phyloP scores from a whole-genome alignment of 1,140 invertebrate species.

The Pollicipes pollicipes region DNA sequence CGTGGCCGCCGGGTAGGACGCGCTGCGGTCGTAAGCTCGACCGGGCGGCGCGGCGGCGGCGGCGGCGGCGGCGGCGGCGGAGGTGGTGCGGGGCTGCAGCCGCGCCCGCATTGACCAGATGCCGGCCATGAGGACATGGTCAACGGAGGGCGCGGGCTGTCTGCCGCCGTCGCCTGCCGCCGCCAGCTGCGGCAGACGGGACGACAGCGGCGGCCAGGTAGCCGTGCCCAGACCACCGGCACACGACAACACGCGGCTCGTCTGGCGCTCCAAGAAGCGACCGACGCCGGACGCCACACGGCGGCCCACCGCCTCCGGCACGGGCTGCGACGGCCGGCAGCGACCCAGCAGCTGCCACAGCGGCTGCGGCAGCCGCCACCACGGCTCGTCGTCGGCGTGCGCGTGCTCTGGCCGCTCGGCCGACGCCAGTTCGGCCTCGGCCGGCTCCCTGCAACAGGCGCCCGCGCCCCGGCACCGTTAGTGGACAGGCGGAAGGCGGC shows the following conservation, averaged over 20 bases:
- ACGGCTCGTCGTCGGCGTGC: too few species aligned
- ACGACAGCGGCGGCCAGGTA: not conserved
- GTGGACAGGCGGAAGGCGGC: not conserved
- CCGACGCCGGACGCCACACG: not conserved
- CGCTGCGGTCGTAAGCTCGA: slow-evolving; percentile 28
- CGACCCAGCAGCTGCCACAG: not conserved
- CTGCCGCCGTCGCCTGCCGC: too few species aligned
- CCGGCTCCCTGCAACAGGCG: not conserved
- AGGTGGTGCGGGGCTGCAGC: not conserved
- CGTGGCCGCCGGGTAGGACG: slow-evolving; percentile 26
- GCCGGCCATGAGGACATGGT: not conserved
- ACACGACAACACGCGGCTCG: not conserved
- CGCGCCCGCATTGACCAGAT: not conserved
- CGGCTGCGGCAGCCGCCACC: not conserved
- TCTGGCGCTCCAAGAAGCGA: not conserved
- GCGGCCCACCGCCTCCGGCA: not conserved
- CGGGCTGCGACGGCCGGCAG: not conserved
- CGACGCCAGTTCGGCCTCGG: too few species aligned
- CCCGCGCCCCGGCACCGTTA: not conserved
- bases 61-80: too few species aligned
- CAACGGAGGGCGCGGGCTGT: not conserved
- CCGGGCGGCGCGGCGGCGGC: slow-evolving; percentile 15
- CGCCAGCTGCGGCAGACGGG: not conserved
- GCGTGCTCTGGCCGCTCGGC: too few species aligned
- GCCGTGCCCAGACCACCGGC: not conserved